phyloP scores from a whole-genome alignment of 2,113 vertebrate genomes.

The Reinhardtius hippoglossoides region DNA sequence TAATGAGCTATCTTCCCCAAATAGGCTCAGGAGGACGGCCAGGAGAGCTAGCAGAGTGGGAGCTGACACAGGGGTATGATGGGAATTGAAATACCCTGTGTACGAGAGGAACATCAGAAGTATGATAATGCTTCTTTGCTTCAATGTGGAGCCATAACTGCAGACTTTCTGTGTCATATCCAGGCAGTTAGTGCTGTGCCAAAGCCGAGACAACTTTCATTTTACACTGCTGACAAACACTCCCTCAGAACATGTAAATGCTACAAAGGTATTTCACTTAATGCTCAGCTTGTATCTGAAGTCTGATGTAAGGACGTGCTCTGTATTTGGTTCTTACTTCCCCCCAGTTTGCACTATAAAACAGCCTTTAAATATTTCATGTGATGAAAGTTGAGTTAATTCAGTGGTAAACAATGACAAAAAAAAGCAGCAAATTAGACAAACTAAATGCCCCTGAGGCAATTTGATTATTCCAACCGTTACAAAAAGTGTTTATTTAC shows the following conservation, averaged over 20 bases:
- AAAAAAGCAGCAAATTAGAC: constrained; percentile 7
- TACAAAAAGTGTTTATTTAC: constrained; percentile 37
- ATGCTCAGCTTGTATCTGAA: neutral
- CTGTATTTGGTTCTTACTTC: neutral
- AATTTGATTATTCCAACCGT: constrained; percentile 4
- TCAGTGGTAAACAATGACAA: constrained; percentile 3
- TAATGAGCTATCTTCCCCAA: constrained; percentile 56
- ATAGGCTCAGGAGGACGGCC: constrained; percentile 32
- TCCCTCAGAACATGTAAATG: neutral
- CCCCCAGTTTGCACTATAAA: neutral
- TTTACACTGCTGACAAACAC: no score
- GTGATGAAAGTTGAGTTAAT: neutral
- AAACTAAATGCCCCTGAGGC: neutral
- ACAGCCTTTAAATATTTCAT: constrained; percentile 1
- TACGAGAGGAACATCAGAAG: constrained; percentile 34
- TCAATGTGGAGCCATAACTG: neutral
- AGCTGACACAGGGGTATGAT: constrained; percentile 39
- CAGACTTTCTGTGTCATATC: neutral
- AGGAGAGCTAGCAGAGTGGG: constrained; percentile 18
- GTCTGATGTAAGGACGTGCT: neutral
- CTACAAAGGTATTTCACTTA: neutral
- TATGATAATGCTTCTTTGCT: constrained; percentile 23
- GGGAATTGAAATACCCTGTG: constrained; percentile 46
- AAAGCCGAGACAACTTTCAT: neutral
- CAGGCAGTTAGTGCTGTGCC: constrained; percentile 1